Conservation (phyloP, 2,113 vertebrate species). For the Diphyllodes magnificus region DNA sequence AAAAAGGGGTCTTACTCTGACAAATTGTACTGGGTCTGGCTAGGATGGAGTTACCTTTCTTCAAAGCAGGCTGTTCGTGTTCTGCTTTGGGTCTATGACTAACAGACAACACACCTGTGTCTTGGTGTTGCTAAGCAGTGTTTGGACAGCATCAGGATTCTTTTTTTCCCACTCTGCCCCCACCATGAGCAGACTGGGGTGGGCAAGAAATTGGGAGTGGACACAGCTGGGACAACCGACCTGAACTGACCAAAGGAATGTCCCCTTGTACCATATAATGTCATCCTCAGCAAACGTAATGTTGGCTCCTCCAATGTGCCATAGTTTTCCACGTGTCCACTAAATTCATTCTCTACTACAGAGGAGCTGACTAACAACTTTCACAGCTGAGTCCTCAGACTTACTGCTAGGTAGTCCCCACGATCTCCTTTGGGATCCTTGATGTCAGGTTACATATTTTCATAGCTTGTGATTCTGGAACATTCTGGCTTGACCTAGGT, state of each 20-base stretch:
- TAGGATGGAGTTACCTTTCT: not conserved
- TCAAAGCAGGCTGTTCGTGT: not conserved
- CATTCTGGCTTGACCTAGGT: not conserved
- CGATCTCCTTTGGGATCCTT: not conserved
- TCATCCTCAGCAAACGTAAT: not conserved
- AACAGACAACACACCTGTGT: not conserved
- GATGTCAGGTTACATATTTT: not conserved
- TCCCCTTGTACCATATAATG: not conserved
- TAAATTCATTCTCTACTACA: not conserved
- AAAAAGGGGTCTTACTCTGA: not conserved
- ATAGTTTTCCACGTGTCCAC: not conserved
- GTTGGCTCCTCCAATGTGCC: not conserved
- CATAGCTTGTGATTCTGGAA: not conserved
- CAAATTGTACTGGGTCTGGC: not conserved
- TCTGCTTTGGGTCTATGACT: not conserved
- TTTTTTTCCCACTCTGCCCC: not conserved
- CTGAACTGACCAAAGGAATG: not conserved
- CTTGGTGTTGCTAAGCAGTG: not conserved
- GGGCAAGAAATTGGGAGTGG: not conserved
- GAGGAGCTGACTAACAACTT: not conserved
- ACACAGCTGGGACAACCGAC: not conserved
- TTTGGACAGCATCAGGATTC: not conserved
- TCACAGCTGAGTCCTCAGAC: not conserved
- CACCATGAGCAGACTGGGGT: not conserved
- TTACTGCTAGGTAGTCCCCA: not conserved